These are phyloP conservation scores for Drosophila koepferae DNA, from an alignment of 2,888 invertebrate genomes.

Conservation along the genomic window DNA sequence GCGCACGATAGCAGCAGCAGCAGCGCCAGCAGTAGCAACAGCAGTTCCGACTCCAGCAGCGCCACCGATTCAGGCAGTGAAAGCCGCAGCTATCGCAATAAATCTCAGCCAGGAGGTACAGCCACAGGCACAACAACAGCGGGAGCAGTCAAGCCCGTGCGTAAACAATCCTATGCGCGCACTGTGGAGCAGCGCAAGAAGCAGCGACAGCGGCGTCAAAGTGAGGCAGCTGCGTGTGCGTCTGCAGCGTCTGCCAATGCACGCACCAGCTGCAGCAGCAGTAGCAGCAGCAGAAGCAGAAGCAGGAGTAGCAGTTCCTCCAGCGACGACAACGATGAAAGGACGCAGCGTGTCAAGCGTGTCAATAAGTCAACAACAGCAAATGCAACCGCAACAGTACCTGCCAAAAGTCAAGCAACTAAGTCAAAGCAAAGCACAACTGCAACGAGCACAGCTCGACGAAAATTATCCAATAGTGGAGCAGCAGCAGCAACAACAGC, in stretches of 20 bases:
- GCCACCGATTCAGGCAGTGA: slow-evolving; percentile 38
- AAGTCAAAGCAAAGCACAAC: slow-evolving; percentile 69
- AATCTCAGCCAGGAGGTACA: not conserved
- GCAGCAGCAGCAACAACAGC: slow-evolving; percentile 27
- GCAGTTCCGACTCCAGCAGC: slow-evolving; percentile 36
- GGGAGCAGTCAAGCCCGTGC: slow-evolving; percentile 49
- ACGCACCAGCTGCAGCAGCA: slow-evolving; percentile 47
- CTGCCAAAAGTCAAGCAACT: slow-evolving; percentile 73
- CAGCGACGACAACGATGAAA: slow-evolving; percentile 52
- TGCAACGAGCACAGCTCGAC: slow-evolving; percentile 17
- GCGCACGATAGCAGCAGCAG: slow-evolving; percentile 71
- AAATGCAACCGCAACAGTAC: slow-evolving; percentile 51
- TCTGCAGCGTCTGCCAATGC: slow-evolving; percentile 63
- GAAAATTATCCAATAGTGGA: slow-evolving; percentile 9
- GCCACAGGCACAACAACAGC: not conserved
- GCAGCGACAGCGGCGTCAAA: slow-evolving; percentile 68
- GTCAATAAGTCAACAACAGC: slow-evolving; percentile 52
- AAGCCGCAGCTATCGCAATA: slow-evolving; percentile 27
- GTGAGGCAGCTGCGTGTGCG: slow-evolving; percentile 58
- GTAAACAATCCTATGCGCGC: slow-evolving; percentile 79
- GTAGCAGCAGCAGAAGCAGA: not conserved
- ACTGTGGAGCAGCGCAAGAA: slow-evolving; percentile 80
- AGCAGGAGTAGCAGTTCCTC: slow-evolving; percentile 53
- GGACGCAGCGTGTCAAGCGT: slow-evolving; percentile 39
- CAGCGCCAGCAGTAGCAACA: slow-evolving; percentile 62